phyloP scores from a whole-genome alignment of 1,140 invertebrate species.

The Rhopalosiphum maidis region DNA sequence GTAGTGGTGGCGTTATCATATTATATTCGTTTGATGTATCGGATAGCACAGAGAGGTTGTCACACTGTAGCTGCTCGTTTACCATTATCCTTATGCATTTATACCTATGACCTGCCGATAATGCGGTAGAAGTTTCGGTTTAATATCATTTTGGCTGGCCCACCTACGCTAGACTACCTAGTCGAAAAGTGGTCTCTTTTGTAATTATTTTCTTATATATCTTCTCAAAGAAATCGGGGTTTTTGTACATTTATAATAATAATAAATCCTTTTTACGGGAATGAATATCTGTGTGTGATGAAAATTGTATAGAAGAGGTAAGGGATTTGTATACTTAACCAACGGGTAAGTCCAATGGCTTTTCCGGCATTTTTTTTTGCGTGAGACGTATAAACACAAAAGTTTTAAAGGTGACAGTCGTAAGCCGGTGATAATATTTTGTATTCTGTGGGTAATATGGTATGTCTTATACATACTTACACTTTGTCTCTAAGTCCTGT shows the following conservation, averaged over 20 bases:
- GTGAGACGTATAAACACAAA: neutral
- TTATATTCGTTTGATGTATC: neutral
- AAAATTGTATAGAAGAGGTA: neutral
- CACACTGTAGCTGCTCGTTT: neutral
- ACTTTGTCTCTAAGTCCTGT: neutral
- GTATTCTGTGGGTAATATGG: neutral
- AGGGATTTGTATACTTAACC: neutral
- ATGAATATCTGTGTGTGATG: neutral
- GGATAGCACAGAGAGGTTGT: neutral
- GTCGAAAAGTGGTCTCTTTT: neutral
- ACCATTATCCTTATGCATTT: neutral
- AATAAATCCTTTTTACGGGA: neutral
- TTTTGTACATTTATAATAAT: neutral
- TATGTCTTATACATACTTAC: neutral
- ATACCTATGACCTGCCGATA: neutral
- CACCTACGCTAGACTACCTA: neutral
- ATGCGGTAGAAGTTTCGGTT: neutral
- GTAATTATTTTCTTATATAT: neutral
- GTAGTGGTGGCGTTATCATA: neutral
- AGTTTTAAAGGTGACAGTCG: neutral
- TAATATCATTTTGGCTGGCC: neutral
- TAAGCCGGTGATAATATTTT: neutral
- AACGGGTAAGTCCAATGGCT: neutral
- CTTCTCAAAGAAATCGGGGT: neutral
- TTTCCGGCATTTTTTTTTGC: neutral